phyloP scores from a whole-genome alignment of 2,888 invertebrate genomes.

The Eucera pruinosa region DNA sequence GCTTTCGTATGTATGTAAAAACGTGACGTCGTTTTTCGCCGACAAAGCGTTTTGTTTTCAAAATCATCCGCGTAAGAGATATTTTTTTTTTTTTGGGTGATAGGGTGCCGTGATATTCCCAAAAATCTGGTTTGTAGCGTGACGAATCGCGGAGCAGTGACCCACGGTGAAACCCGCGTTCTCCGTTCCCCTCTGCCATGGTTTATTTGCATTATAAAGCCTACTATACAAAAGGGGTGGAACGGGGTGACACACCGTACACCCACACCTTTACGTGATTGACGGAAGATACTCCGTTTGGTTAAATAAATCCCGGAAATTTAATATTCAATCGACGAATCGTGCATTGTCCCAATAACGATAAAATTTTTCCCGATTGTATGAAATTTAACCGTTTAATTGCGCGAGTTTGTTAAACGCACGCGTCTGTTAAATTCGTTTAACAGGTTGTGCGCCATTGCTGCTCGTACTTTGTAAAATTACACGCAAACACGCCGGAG shows the following conservation, averaged over 20 bases:
- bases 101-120: slow-evolving; percentile 59
- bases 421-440: slow-evolving; percentile 12
- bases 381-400: slow-evolving; percentile 48
- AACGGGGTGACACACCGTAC: slow-evolving; percentile 57
- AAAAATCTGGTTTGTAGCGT: slow-evolving; percentile 69
- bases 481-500: neutral
- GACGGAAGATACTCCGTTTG: slow-evolving; percentile 61
- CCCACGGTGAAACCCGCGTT: slow-evolving; percentile 24
- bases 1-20: slow-evolving; percentile 52
- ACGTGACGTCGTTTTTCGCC: slow-evolving; percentile 39
- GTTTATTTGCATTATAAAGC: slow-evolving; percentile 77
- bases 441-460: slow-evolving; percentile 7
- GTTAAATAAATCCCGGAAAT: slow-evolving; percentile 69
- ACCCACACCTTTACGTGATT: slow-evolving; percentile 64
- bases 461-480: slow-evolving; percentile 5
- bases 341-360: neutral
- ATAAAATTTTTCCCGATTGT: slow-evolving; percentile 31
- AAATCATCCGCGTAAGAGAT: slow-evolving; percentile 50
- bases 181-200: slow-evolving; percentile 18
- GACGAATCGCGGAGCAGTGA: slow-evolving; percentile 59
- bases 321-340: slow-evolving; percentile 39
- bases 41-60: slow-evolving; percentile 52
- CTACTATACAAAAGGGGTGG: slow-evolving; percentile 58
- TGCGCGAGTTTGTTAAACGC: slow-evolving; percentile 41
- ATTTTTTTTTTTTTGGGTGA: slow-evolving; percentile 54